Percentiles rank a stretch among this genome's conserved stretches.
Conservation (phyloP, 2,797 vertebrate genomes). For the Schizopygopsis pylzovi region DNA sequence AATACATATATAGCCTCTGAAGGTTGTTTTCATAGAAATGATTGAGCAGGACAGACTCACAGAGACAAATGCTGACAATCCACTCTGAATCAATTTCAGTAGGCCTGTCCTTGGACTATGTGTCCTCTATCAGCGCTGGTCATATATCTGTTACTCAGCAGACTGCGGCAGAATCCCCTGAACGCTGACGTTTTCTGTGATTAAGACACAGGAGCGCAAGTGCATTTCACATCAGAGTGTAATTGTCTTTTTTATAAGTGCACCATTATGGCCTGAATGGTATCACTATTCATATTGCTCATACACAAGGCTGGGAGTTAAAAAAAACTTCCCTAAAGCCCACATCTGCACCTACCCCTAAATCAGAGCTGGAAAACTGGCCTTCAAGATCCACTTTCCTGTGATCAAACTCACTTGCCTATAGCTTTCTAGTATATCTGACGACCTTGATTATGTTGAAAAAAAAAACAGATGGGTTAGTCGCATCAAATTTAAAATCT, state of each 20-base stretch:
- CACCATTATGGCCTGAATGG: background rate
- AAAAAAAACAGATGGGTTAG: background rate
- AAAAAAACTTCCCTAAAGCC: background rate
- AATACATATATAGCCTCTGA: slow-evolving; percentile 63
- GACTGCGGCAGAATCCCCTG: slow-evolving; percentile 65
- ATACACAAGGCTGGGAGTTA: background rate
- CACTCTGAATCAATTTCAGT: slow-evolving; percentile 64
- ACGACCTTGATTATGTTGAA: background rate
- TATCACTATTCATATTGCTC: background rate
- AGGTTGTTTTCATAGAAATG: slow-evolving; percentile 66
- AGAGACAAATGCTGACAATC: slow-evolving; percentile 64
- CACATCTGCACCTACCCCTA: background rate
- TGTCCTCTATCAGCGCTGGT: slow-evolving; percentile 63
- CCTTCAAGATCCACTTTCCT: background rate
- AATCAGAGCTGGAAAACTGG: background rate
- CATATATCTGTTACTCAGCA: slow-evolving; percentile 71
- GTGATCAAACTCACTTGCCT: background rate
- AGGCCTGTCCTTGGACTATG: slow-evolving; percentile 59
- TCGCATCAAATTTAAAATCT: background rate
- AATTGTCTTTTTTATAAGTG: slow-evolving; percentile 50
- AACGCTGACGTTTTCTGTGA: slow-evolving; percentile 70
- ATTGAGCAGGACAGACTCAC: slow-evolving; percentile 50
- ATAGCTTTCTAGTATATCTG: background rate
- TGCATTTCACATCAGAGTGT: slow-evolving; percentile 44
- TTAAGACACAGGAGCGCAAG: slow-evolving; percentile 68